Percentiles rank a stretch among this genome's conserved stretches.
Evolutionary conservation across 92 coral and sea anemone genomes (phyloP).

Genomic region (Desmophyllum pertusum): DNA sequence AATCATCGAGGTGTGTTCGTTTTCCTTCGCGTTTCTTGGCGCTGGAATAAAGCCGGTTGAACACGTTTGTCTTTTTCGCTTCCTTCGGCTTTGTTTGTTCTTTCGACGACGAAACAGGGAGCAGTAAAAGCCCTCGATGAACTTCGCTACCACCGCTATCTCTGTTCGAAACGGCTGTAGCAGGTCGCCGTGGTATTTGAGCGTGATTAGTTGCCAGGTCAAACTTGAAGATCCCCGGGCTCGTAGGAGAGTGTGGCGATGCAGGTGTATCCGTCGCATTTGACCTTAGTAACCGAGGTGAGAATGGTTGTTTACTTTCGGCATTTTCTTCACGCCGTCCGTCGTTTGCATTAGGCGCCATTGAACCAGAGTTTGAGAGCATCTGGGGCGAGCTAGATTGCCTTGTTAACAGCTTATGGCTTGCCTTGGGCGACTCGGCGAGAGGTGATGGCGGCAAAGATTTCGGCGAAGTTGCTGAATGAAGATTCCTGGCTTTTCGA

Average conservation of each 20-base stretch:
- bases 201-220: not conserved
- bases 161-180: slow-evolving; percentile 1
- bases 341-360: slow-evolving; percentile 14
- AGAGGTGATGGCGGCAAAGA: slow-evolving; percentile 19
- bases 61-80: slow-evolving; percentile 25
- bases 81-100: slow-evolving; percentile 53
- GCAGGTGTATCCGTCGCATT: not conserved
- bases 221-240: slow-evolving; percentile 1
- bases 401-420: slow-evolving; percentile 14
- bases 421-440: not conserved
- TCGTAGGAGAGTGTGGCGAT: not conserved
- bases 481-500: slow-evolving; percentile 28
- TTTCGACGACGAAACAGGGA: slow-evolving; percentile 26
- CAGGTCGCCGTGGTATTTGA: slow-evolving; percentile 7
- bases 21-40: slow-evolving; percentile 15
- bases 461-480: slow-evolving; percentile 11
- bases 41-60: slow-evolving; percentile 27
- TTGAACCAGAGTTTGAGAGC: slow-evolving; percentile 17
- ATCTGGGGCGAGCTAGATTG: slow-evolving; percentile 28
- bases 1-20: not conserved
- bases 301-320: slow-evolving; percentile 28
- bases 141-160: not conserved
- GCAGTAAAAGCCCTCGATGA: slow-evolving; percentile 28
- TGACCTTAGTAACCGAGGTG: slow-evolving; percentile 35
- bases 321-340: slow-evolving; percentile 7